Base-by-base conservation (phyloP, 2,888 invertebrate species). In the Clepsis dumicolana region DNA sequence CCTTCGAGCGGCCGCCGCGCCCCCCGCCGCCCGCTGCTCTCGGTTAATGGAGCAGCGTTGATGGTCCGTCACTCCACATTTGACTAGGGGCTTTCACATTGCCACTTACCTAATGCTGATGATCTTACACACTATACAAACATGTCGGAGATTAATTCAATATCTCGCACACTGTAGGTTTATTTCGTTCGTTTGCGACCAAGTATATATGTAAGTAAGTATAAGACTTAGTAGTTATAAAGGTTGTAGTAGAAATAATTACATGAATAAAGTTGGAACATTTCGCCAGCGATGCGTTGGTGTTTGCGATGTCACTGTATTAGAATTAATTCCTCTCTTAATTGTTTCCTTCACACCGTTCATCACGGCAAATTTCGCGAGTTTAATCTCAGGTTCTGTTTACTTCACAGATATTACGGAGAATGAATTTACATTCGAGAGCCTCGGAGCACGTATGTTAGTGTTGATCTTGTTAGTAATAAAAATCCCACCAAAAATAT, bases 1-100 rank as follows among this genome's bases (percentile, higher is more conserved):
- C 85, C 87, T 84, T 85, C 83, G 50, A 65, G 71, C 82, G 76
- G 59, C 65, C 67, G 64, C 61, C 73, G 75, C 77, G 72, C 80
- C 77, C 75, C 77, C 79, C 74, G 73, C 73, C 79, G 74, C 79
- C 70, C 77, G 65, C 64, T 72, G 70, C 82, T 80, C 84, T 81
- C 82, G 74, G 82, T 81, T 93, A 93, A 93, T 93, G 93, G 92
- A 91, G 85, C 87, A 83, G 81, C 87, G 90, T 87, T 90, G 91
- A 81, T 80, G 79, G 90, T 88, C 90, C 89, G 91, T 92, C 93
- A 92, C 89, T 91, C 87, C 84, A 89, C 87, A 92, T 92, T 91
- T 90, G 91, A 92, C 91, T 91, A 87, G 91, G 82, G 86, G 90
- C 90, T 89, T 89, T 91, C 89, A 88, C 88, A 84, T 82, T 82